phyloP scores from a whole-genome alignment of 2,113 vertebrate genomes.

The Ciconia maguari region DNA sequence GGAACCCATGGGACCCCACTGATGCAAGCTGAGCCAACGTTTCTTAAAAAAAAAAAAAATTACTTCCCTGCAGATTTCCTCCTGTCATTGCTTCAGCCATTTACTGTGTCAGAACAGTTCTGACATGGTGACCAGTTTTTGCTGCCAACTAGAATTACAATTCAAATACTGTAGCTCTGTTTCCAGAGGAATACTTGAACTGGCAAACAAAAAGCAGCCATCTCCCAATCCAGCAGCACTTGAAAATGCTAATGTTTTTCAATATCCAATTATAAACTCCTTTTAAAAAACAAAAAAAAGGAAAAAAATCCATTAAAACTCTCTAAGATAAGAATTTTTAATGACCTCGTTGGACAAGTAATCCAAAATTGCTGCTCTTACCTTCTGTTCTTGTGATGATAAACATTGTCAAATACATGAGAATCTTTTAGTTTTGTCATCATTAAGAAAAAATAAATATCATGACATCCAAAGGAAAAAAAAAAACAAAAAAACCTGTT shows the following conservation, averaged over 20 bases:
- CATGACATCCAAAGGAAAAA: background rate
- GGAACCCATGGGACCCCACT: background rate
- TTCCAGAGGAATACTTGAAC: conserved; percentile 38
- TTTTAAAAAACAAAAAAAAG: background rate
- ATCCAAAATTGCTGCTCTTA: background rate
- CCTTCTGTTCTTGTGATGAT: background rate
- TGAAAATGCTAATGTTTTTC: conserved; percentile 27
- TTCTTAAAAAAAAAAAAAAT: background rate
- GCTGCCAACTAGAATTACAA: conserved; percentile 35
- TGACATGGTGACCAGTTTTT: conserved; percentile 31
- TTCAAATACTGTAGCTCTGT: conserved; percentile 21
- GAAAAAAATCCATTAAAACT: background rate
- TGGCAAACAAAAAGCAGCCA: background rate
- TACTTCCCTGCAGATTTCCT: background rate
- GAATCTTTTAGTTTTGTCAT: background rate
- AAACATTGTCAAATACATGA: background rate
- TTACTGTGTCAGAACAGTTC: conserved; percentile 3
- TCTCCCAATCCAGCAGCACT: background rate
- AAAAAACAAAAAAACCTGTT: background rate
- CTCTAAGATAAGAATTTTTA: background rate
- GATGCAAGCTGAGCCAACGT: background rate
- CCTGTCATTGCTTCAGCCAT: conserved; percentile 3
- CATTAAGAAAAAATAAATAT: background rate
- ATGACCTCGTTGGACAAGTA: background rate
- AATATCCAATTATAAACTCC: background rate